Base-by-base conservation (phyloP, 1,140 invertebrate genomes). In the Brachionus angularis region DNA sequence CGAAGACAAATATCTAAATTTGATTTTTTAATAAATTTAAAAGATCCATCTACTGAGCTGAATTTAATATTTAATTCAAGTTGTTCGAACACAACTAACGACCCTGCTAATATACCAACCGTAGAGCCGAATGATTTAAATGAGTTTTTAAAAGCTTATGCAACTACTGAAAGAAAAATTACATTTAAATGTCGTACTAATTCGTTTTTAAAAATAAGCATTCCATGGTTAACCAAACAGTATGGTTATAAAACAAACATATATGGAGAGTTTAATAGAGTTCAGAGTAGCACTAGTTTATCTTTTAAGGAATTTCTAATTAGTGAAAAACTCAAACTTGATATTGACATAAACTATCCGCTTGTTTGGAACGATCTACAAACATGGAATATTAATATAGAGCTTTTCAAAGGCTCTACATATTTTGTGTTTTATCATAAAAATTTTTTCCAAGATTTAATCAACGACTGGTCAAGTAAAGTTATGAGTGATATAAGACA, bases 381-480 rank as follows among this genome's bases (percentile, higher is more conserved):
- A 78, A 88, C 91, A 73, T 96, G 93, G 93, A 86, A 86, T 36
- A 83, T 93, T 34, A 88, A 88, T 75, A 83, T 97, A 49, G 94
- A 91, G 10, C 92, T 91, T 0, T 94, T 91, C 78, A 96, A 96
- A 83, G 91, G 92, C 1, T 90, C 91, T 1, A 87, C 89, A 14
- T 89, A 89, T 79, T 85, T 96, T 55, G 90, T 96, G 53, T 96
- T 92, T 81, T 88, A 88, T 61, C 93, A 96, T 77, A 96, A 96
- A 84, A 88, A 89, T 78, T 97, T 96, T 80, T 94, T 96, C 79
- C 89, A 91, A 84, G 90, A 96, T 83, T 84, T 98, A 75, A 88
- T 96, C 14, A 91, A 94, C 77, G 95, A 99, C 78, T 99, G 96
- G 96, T 87, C 91, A 0, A 89, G 86, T 64, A 93, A 94, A 82